phyloP scores from a whole-genome alignment of 2,888 invertebrate genomes.

The Lypha dubia region DNA sequence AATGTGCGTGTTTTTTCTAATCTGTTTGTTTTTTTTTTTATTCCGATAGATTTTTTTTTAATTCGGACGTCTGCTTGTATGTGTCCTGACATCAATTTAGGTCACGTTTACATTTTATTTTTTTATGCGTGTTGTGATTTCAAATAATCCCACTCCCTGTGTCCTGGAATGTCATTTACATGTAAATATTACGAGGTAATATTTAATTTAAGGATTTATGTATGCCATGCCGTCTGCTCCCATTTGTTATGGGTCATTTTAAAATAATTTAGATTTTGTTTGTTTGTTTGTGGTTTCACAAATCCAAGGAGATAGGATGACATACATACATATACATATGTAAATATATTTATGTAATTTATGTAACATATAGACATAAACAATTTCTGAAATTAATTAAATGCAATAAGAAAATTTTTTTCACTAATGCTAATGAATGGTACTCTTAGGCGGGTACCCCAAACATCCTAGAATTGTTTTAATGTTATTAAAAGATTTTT shows the following conservation, averaged over 20 bases:
- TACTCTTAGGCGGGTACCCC: too few relatives aligned
- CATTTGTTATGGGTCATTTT: conserved; percentile 16
- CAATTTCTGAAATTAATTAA: too few relatives aligned
- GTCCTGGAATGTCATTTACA: conserved; percentile 42
- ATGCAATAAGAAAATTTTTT: too few relatives aligned
- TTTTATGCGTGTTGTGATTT: conserved; percentile 16
- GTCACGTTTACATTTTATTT: conserved; percentile 74
- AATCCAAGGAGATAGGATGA: not conserved
- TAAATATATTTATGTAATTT: too few relatives aligned
- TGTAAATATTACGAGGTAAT: conserved; percentile 13
- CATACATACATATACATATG: too few relatives aligned
- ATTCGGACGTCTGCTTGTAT: conserved; percentile 57
- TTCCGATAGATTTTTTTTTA: not conserved
- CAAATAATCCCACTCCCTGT: conserved; percentile 47
- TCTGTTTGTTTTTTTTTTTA: not conserved
- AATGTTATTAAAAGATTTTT: too few relatives aligned
- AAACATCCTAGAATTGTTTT: too few relatives aligned
- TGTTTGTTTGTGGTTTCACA: conserved; percentile 5
- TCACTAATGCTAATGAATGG: too few relatives aligned
- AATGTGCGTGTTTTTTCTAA: conserved; percentile 38
- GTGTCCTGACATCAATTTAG: conserved; percentile 76
- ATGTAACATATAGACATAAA: too few relatives aligned
- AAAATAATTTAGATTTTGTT: not conserved
- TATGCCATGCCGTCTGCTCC: not conserved
- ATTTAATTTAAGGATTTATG: conserved; percentile 21